Conservation (phyloP, 1,140 invertebrate genomes). For the Aphelenchoides avenae region DNA sequence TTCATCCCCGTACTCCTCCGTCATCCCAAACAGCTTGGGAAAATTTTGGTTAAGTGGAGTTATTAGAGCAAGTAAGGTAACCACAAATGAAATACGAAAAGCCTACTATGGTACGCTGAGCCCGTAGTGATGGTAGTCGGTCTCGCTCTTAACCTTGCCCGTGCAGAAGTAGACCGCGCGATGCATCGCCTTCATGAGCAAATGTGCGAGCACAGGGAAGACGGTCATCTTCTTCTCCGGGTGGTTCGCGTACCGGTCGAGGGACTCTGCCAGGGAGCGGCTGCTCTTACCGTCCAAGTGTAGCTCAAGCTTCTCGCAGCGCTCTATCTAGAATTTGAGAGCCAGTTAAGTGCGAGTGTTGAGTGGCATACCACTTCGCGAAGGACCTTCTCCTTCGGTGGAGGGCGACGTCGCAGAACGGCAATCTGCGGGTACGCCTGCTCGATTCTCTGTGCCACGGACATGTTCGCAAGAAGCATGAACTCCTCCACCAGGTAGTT, state of each 20-base stretch:
- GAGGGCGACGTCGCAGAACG: conserved; percentile 81
- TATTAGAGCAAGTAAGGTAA: no score
- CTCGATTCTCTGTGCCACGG: conserved; percentile 77
- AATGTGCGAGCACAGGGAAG: conserved; percentile 68
- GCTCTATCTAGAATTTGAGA: conserved; percentile 48
- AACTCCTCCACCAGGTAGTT: conserved; percentile 87
- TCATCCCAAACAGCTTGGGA: no score
- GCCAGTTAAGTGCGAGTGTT: no score
- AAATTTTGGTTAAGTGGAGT: no score
- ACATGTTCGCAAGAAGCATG: conserved; percentile 91
- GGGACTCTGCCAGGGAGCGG: conserved; percentile 74
- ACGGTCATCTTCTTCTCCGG: conserved; percentile 70
- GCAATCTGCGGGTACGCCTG: conserved; percentile 83
- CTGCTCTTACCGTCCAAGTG: conserved; percentile 56
- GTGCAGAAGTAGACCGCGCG: conserved; percentile 96
- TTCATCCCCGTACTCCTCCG: no score
- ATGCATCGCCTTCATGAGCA: conserved; percentile 75
- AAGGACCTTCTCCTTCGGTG: conserved; percentile 74
- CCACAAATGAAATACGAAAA: no score
- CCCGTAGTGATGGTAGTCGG: conserved; percentile 75
- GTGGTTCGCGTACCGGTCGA: conserved; percentile 68
- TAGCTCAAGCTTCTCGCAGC: conserved; percentile 44
- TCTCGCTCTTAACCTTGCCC: conserved; percentile 69
- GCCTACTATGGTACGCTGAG: conserved; percentile 71
- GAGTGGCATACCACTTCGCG: conserved; percentile 72